A percentile compares a stretch with the other conserved stretches of the same genome.
Conservation (phyloP, 2,113 vertebrate genomes). For the Phyllopteryx taeniolatus region DNA sequence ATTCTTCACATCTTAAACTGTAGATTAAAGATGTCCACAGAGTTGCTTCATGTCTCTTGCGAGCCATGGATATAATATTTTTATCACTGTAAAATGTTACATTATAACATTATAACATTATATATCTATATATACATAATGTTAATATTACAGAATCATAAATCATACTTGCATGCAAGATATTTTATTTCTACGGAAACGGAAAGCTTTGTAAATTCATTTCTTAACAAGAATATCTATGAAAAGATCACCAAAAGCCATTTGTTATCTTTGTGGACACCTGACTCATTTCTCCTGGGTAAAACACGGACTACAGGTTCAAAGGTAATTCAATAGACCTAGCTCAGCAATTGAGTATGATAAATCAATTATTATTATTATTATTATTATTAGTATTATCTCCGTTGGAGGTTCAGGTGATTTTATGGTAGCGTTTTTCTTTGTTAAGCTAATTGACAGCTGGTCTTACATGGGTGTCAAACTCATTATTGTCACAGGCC, state of each 20-base stretch:
- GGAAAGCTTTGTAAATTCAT: no score
- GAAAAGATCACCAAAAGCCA: no score
- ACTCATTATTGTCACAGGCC: not conserved
- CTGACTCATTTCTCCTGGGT: not conserved
- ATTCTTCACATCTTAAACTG: not conserved
- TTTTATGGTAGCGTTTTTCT: not conserved
- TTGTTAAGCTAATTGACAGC: not conserved
- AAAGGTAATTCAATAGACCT: not conserved
- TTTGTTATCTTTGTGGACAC: not conserved
- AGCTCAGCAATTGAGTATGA: not conserved
- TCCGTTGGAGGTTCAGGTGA: not conserved
- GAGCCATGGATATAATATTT: constrained; percentile 1
- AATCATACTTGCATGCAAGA: not conserved
- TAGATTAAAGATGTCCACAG: not conserved
- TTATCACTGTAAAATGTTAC: not conserved
- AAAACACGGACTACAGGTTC: not conserved
- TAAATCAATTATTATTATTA: not conserved
- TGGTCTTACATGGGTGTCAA: not conserved
- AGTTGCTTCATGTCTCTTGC: not conserved
- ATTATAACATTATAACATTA: not conserved
- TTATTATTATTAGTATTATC: not conserved
- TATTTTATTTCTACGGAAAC: not conserved
- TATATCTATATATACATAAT: no score
- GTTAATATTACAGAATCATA: not conserved
- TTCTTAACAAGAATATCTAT: no score